A percentile compares a stretch with the other conserved stretches of the same genome.
These are phyloP conservation scores for Heliconius himera DNA, from an alignment of 1,140 invertebrate genomes.

Conservation along the genomic window DNA sequence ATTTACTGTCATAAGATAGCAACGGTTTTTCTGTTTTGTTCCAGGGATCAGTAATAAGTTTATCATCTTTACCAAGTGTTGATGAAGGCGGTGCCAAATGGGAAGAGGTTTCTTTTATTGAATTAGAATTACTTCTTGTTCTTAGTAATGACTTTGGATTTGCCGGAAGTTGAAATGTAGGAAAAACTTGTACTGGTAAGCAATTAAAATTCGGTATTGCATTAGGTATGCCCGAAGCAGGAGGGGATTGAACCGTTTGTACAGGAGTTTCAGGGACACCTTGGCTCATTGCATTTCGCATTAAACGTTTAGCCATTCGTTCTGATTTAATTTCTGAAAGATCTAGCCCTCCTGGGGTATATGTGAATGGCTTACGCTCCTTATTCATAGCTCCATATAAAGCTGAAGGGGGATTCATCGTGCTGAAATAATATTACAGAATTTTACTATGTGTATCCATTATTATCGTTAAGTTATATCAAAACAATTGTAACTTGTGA, in stretches of 20 bases:
- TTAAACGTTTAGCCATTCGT: slow-evolving; percentile 91
- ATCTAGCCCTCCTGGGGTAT: slow-evolving; percentile 95
- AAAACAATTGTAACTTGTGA: slow-evolving; percentile 47
- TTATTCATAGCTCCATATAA: slow-evolving; percentile 91
- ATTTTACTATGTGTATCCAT: slow-evolving; percentile 31
- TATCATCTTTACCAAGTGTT: not conserved
- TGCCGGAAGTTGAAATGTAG: slow-evolving; percentile 71
- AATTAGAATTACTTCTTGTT: slow-evolving; percentile 68
- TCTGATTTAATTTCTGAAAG: slow-evolving; percentile 94
- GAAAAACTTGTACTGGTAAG: slow-evolving; percentile 78
- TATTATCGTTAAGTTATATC: slow-evolving; percentile 32
- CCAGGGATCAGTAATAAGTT: slow-evolving; percentile 11
- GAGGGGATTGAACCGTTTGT: slow-evolving; percentile 62
- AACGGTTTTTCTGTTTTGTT: slow-evolving; percentile 24
- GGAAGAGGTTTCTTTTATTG: slow-evolving; percentile 43
- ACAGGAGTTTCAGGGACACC: slow-evolving; percentile 74
- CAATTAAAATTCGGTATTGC: slow-evolving; percentile 73
- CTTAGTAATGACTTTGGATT: slow-evolving; percentile 77
- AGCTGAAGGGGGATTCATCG: slow-evolving; percentile 89
- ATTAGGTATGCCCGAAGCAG: slow-evolving; percentile 55
- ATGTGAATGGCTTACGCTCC: slow-evolving; percentile 97
- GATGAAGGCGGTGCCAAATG: not conserved
- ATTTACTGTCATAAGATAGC: not conserved
- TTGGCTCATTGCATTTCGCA: slow-evolving; percentile 85
- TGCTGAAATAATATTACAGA: slow-evolving; percentile 64